Conservation (phyloP, 2,797 vertebrate genomes). For the Hippoglossus hippoglossus region DNA sequence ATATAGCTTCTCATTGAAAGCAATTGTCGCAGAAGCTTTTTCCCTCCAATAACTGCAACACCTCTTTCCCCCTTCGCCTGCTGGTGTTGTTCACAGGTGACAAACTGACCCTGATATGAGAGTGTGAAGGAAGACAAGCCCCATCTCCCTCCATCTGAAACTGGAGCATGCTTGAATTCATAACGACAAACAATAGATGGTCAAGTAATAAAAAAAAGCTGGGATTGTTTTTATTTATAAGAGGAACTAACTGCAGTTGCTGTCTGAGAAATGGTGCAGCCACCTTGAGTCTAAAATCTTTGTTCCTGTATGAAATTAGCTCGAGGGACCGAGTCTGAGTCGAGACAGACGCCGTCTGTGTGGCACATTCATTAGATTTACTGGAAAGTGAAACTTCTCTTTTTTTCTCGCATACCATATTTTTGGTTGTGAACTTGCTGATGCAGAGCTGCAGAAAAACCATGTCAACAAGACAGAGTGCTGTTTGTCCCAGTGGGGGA, state of each 20-base stretch:
- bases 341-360: conserved; percentile 29
- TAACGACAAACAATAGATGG: neutral
- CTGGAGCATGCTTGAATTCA: neutral
- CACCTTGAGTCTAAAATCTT: conserved; percentile 6
- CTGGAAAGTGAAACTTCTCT: conserved; percentile 46
- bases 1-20: neutral
- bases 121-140: neutral
- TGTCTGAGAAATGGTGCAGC: conserved; percentile 25
- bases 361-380: conserved; percentile 50
- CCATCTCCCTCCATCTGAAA: neutral
- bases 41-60: neutral
- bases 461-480: conserved; percentile 52
- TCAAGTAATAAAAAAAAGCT: neutral
- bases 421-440: conserved; percentile 42
- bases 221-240: conserved; percentile 16
- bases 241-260: conserved; percentile 14
- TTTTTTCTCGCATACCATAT: conserved; percentile 15
- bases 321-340: conserved; percentile 29
- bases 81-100: neutral
- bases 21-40: neutral
- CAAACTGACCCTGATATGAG: conserved; percentile 29
- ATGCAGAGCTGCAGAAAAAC: conserved; percentile 38
- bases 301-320: conserved; percentile 38
- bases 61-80: neutral
- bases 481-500: conserved; percentile 68